Percentiles rank a stretch among this genome's conserved stretches.
Evolutionary conservation across 2,888 invertebrate genomes (phyloP).

Genomic region (Conistra vaccinii): DNA sequence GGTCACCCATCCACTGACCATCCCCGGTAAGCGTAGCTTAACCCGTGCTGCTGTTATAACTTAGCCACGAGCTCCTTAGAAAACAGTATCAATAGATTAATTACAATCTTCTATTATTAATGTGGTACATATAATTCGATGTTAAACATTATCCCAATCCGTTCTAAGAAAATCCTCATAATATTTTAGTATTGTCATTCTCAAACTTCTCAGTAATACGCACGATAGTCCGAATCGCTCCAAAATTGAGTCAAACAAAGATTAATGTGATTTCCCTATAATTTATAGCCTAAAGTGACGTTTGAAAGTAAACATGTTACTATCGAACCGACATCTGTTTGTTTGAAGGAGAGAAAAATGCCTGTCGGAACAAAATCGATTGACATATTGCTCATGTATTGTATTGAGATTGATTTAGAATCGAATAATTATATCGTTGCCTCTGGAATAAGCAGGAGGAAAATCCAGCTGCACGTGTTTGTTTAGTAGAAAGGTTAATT

Average conservation of each 20-base stretch:
- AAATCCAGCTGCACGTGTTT: conserved; percentile 62
- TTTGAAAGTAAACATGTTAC: conserved; percentile 85
- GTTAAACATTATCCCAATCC: not conserved
- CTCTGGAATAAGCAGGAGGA: conserved; percentile 46
- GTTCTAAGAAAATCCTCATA: conserved; percentile 41
- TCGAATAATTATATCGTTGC: conserved; percentile 72
- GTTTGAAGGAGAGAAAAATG: conserved; percentile 82
- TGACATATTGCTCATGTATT: conserved; percentile 84
- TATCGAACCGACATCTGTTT: conserved; percentile 78
- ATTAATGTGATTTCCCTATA: conserved; percentile 74
- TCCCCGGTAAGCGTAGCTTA: no score
- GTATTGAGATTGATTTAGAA: conserved; percentile 81
- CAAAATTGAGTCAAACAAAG: conserved; percentile 65
- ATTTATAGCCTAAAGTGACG: conserved; percentile 75
- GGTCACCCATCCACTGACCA: no score
- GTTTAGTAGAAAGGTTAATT: conserved; percentile 46
- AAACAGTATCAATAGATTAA: not conserved
- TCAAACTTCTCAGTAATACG: conserved; percentile 15
- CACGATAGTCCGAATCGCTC: conserved; percentile 43
- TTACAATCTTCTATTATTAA: conserved; percentile 1
- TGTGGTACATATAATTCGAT: not conserved
- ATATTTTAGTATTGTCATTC: conserved; percentile 49
- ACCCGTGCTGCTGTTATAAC: no score
- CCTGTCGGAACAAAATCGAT: conserved; percentile 80
- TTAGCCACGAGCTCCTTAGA: no score